Percentiles rank a stretch among this genome's conserved stretches.
Conservation (phyloP, 2,888 invertebrate species). For the Mylabris sibirica region DNA sequence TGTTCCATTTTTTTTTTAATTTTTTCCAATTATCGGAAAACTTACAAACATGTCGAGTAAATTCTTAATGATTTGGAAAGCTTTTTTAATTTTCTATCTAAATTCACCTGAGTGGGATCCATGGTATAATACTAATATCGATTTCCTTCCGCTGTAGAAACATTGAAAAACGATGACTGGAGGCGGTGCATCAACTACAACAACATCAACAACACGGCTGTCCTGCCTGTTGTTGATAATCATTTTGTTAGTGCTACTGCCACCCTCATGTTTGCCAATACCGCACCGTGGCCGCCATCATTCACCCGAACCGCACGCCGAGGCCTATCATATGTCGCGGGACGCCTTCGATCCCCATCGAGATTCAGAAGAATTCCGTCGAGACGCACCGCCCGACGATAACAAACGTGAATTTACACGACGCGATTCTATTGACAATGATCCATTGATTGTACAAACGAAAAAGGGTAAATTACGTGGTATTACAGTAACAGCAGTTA, state of each 20-base stretch:
- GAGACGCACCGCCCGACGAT: conserved; percentile 58
- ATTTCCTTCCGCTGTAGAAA: conserved; percentile 43
- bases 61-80: no score
- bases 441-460: conserved; percentile 78
- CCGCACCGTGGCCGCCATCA: conserved; percentile 58
- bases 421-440: conserved; percentile 65
- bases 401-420: conserved; percentile 54
- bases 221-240: conserved; percentile 53
- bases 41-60: no score
- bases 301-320: conserved; percentile 56
- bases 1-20: no score
- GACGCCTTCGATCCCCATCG: conserved; percentile 61
- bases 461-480: conserved; percentile 81
- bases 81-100: no score
- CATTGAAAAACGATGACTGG: conserved; percentile 50
- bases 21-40: no score
- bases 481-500: conserved; percentile 74
- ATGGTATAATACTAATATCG: no score
- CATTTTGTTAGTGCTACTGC: conserved; percentile 31
- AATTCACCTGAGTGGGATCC: no score
- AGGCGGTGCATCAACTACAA: no score
- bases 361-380: conserved; percentile 58
- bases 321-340: conserved; percentile 57
- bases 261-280: conserved; percentile 54
- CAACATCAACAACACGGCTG: conserved; percentile 44